A percentile compares a stretch with the other conserved stretches of the same genome.
Evolutionary conservation across 2,113 vertebrate genomes (phyloP).

Genomic region (Spheniscus mendiculus): DNA sequence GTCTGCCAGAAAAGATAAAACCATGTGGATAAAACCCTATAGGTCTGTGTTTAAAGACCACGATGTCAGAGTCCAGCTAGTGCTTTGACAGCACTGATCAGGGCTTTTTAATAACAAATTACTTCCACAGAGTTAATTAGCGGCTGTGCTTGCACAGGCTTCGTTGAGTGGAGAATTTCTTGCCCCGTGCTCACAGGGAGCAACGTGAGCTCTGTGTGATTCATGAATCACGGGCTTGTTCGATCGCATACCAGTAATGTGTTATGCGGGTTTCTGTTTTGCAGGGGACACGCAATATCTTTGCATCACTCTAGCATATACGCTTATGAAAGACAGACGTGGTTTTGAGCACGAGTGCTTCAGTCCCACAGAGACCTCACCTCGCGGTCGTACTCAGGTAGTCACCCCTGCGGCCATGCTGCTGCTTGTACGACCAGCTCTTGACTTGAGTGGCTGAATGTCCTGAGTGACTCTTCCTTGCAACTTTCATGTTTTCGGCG

Average conservation of each 20-base stretch:
- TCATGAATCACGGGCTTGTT: accelerated
- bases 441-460: no score
- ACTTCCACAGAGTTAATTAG: neutral
- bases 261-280: neutral
- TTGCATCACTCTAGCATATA: neutral
- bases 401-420: accelerated
- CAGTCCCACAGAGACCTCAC: neutral
- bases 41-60: neutral
- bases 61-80: accelerated
- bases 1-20: neutral
- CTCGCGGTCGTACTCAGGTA: accelerated
- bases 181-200: accelerated
- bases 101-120: neutral
- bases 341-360: neutral
- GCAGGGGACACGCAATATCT: neutral
- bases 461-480: neutral
- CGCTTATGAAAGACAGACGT: neutral
- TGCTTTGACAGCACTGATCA: neutral
- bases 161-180: neutral
- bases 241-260: accelerated
- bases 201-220: neutral
- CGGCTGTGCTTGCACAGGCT: neutral
- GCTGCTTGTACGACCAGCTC: neutral
- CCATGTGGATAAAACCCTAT: neutral
- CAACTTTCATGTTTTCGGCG: neutral